Conservation (phyloP, 2,797 vertebrate species). For the Taeniopygia guttata region DNA sequence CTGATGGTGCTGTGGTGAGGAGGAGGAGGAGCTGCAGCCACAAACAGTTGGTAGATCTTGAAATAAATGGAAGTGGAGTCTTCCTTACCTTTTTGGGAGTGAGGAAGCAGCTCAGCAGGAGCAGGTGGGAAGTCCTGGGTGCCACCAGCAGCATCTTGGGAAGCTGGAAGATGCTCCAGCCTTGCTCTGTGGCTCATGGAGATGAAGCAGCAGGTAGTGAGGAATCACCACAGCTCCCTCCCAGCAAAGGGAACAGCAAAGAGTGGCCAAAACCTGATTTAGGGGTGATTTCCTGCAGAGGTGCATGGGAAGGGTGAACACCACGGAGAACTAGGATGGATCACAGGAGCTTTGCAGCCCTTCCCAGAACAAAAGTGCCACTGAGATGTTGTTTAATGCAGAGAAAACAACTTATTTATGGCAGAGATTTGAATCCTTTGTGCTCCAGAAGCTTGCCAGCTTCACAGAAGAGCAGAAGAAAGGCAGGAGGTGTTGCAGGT, state of each 20-base stretch:
- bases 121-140: background rate
- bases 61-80: background rate
- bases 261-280: background rate
- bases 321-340: background rate
- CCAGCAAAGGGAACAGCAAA: background rate
- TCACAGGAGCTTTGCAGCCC: background rate
- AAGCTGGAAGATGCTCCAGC: background rate
- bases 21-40: background rate
- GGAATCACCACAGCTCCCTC: background rate
- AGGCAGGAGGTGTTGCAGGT: background rate
- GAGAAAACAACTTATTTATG: background rate
- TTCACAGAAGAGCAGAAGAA: background rate
- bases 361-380: background rate
- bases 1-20: background rate
- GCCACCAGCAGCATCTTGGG: background rate
- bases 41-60: background rate
- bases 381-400: background rate
- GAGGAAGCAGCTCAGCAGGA: background rate
- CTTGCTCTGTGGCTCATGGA: accelerated
- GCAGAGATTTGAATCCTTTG: background rate
- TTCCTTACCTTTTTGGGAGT: background rate
- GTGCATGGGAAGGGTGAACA: no score
- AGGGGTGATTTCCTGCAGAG: background rate
- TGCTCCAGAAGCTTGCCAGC: background rate
- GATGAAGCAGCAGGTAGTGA: background rate